phyloP scores from a whole-genome alignment of 1,140 invertebrate species.

The Vanessa tameamea region DNA sequence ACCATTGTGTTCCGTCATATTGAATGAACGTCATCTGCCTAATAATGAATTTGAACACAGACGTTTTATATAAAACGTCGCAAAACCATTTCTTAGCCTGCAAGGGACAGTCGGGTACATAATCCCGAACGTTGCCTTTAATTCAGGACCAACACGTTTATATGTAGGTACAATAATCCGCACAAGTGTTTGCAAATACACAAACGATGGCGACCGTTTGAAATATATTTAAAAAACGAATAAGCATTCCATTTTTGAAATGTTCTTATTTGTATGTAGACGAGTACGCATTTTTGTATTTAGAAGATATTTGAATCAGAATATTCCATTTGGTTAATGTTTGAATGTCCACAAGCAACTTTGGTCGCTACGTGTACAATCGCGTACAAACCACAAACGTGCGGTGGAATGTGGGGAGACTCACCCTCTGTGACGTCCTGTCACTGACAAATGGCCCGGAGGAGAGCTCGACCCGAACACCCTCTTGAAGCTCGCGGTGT shows the following conservation, averaged over 20 bases:
- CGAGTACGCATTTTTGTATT: neutral
- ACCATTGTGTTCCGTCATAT: neutral
- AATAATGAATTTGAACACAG: neutral
- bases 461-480: conserved; percentile 71
- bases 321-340: conserved; percentile 21
- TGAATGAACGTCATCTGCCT: neutral
- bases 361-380: conserved; percentile 50
- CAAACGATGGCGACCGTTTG: neutral
- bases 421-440: conserved; percentile 65
- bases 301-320: neutral
- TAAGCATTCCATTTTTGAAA: neutral
- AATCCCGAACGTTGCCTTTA: conserved; percentile 15
- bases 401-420: conserved; percentile 52
- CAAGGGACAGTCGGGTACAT: conserved; percentile 24
- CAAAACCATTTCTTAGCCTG: conserved; percentile 13
- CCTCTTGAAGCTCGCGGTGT: conserved; percentile 60
- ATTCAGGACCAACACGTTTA: conserved; percentile 27
- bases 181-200: neutral
- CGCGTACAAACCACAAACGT: conserved; percentile 60
- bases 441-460: conserved; percentile 78
- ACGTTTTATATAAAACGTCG: conserved; percentile 10
- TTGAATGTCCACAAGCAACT: conserved; percentile 44
- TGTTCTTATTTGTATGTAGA: neutral
- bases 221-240: neutral
- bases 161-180: conserved; percentile 1